Percentiles rank a stretch among this genome's conserved stretches.
Conservation (phyloP, 2,797 vertebrate species). For the Morelia viridis region DNA sequence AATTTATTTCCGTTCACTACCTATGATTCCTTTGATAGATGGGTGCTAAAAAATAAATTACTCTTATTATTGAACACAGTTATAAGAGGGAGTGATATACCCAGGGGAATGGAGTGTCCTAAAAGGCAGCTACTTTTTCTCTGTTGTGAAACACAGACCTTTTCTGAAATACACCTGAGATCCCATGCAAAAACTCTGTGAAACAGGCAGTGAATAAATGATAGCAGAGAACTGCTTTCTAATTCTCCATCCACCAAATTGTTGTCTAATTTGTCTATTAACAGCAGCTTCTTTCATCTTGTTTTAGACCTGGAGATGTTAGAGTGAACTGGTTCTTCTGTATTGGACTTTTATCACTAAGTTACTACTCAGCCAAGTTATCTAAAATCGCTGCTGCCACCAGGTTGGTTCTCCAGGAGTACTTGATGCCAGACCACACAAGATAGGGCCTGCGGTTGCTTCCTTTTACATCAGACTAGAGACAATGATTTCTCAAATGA, state of each 20-base stretch:
- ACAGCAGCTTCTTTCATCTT: not conserved
- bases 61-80: not conserved
- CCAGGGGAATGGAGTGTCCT: not conserved
- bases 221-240: not conserved
- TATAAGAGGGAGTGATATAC: not conserved
- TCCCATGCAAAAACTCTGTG: not conserved
- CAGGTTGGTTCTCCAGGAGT: not conserved
- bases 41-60: not conserved
- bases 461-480: not conserved
- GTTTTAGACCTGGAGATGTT: not conserved
- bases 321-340: not conserved
- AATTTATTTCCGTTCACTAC: not conserved
- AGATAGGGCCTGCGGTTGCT: not conserved
- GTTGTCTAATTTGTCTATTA: not conserved
- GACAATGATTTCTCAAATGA: not conserved
- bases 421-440: not conserved
- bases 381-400: not conserved
- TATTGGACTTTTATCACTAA: not conserved
- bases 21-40: not conserved
- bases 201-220: not conserved
- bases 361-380: not conserved
- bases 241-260: not conserved
- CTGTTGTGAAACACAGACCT: not conserved
- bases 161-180: not conserved
- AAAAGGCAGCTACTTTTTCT: not conserved